Evolutionary conservation across 37 sponge, comb jelly and placozoan species (phyloP).

Genomic region (Corticium candelabrum): DNA sequence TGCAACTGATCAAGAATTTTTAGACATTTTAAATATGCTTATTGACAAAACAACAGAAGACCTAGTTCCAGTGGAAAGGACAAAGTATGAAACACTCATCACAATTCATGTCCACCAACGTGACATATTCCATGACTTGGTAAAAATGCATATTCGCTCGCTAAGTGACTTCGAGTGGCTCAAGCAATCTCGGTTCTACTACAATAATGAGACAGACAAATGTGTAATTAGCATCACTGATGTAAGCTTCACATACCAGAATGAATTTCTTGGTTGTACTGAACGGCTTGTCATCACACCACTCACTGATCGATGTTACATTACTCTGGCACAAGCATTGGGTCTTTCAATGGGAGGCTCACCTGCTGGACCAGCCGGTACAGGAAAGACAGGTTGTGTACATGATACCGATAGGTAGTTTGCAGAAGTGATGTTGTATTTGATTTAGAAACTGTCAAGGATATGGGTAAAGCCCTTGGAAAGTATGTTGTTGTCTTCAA

Average conservation of each 20-base stretch:
- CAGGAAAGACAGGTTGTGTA: slow-evolving; percentile 21
- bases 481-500: slow-evolving; percentile 99
- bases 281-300: slow-evolving; percentile 96
- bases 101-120: slow-evolving; percentile 92
- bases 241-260: slow-evolving; percentile 90
- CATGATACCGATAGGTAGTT: neutral
- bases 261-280: slow-evolving; percentile 94
- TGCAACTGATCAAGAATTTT: slow-evolving; percentile 56
- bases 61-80: slow-evolving; percentile 58
- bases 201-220: slow-evolving; percentile 73
- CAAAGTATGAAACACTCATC: slow-evolving; percentile 82
- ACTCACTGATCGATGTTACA: slow-evolving; percentile 96
- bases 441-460: slow-evolving; percentile 76
- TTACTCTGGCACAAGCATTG: slow-evolving; percentile 93
- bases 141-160: slow-evolving; percentile 65
- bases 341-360: slow-evolving; percentile 97
- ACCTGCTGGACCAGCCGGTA: slow-evolving; percentile 97
- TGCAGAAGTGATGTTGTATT: slow-evolving; percentile 8
- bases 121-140: slow-evolving; percentile 89
- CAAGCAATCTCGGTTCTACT: slow-evolving; percentile 95
- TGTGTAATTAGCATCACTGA: slow-evolving; percentile 87
- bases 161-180: slow-evolving; percentile 92
- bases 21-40: slow-evolving; percentile 72
- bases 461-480: slow-evolving; percentile 95
- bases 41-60: slow-evolving; percentile 79